Evolutionary conservation across 1,140 invertebrate genomes (phyloP), one percentile per base, ranked within the genome.

Genomic region (Diuraphis noxia): DNA sequence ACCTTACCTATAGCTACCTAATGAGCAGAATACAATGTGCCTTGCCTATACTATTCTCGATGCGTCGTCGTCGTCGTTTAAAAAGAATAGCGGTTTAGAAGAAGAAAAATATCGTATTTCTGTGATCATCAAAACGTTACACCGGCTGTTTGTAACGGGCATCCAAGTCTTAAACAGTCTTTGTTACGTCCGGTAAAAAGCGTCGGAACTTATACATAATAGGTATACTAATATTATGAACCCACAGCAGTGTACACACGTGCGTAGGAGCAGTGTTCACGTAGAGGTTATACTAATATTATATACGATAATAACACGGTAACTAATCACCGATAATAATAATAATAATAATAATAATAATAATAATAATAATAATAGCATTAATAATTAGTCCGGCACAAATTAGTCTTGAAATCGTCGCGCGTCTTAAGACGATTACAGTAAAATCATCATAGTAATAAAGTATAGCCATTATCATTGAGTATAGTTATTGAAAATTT

Each of bases 321-420:
- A n/a, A 9, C 30, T 63, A 63, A 63, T 63, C 56, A 63, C 30
- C 30, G 3, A 63, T 36, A 56, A 72, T 36, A 56, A 49, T n/a
- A 56, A 88, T 40, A 56, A n/a, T 43, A n/a, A n/a, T n/a, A n/a
- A n/a, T n/a, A n/a, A n/a, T n/a, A 36, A 30, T 81, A 34, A 90
- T 90, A 90, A 90, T 90, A n/a, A 63, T 36, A 56, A 72, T 36
- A 56, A 49, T n/a, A 56, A 88, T 40, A 56, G 21, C 34, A 36
- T 38, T 81, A 34, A 90, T 90, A 90, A 90, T 90, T 90, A 90
- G 77, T 90, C 41, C 34, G 13, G 23, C 34, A 79, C 88, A 90
- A 81, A 90, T 90, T 81, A 90, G 72, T 90, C 36, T 2, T 43
- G n/a, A 90, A 90, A 81, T 90, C 36, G 63, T 90, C 46, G 13